Percentiles rank a stretch among this genome's conserved stretches.
Evolutionary conservation across 2,113 vertebrate species (phyloP).

Genomic region (Plectropomus leopardus): DNA sequence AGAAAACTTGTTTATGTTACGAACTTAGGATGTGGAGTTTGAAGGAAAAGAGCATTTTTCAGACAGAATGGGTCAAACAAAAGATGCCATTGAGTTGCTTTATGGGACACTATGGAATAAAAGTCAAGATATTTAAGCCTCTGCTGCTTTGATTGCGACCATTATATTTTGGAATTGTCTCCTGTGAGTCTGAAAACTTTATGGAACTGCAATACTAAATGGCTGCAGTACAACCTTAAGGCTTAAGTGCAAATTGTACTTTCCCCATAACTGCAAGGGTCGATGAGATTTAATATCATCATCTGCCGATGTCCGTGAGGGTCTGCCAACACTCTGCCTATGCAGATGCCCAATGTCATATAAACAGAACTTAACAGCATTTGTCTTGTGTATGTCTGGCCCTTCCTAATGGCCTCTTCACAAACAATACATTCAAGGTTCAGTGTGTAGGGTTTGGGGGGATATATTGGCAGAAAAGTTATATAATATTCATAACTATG

Average conservation of each 20-base stretch:
- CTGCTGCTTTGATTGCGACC: too few relatives aligned
- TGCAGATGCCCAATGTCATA: background rate
- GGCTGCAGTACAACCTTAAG: background rate
- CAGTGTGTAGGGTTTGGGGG: too few relatives aligned
- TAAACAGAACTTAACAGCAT: background rate
- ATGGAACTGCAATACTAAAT: background rate
- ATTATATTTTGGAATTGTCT: background rate
- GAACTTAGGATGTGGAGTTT: background rate
- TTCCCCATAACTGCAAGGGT: background rate
- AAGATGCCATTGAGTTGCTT: background rate
- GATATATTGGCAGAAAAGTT: too few relatives aligned
- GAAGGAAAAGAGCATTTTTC: background rate
- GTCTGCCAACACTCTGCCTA: background rate
- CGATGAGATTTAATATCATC: background rate
- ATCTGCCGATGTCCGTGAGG: background rate
- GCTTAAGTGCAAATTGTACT: background rate
- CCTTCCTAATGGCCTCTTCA: background rate
- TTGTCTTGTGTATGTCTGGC: background rate
- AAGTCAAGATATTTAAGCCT: background rate
- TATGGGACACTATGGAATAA: background rate
- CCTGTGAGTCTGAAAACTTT: background rate
- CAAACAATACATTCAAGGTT: background rate
- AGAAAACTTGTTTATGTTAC: background rate
- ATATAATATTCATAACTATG: too few relatives aligned
- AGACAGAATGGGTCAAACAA: background rate